phyloP scores from a whole-genome alignment of 2,888 invertebrate species.

The Lymantria dispar region DNA sequence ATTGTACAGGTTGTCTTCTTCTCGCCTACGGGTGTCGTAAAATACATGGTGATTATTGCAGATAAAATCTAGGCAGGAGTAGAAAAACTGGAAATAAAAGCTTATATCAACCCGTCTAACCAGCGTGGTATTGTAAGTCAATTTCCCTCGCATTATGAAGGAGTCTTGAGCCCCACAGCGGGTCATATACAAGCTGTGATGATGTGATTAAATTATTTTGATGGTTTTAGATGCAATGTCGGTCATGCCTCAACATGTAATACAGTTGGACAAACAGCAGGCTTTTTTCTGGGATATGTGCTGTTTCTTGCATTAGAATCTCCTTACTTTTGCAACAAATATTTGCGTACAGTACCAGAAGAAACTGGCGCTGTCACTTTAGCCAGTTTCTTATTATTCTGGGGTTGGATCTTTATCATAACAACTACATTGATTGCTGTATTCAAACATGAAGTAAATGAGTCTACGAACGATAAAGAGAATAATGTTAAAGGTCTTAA shows the following conservation, averaged over 20 bases:
- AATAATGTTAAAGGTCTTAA: slow-evolving; percentile 60
- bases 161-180: too few relatives aligned
- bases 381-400: slow-evolving; percentile 94
- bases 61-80: too few relatives aligned
- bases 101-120: too few relatives aligned
- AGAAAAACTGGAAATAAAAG: too few relatives aligned
- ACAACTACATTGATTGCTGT: slow-evolving; percentile 95
- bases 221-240: slow-evolving; percentile 90
- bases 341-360: slow-evolving; percentile 88
- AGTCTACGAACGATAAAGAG: slow-evolving; percentile 46
- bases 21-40: too few relatives aligned
- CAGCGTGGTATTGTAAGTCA: too few relatives aligned
- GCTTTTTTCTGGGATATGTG: slow-evolving; percentile 98
- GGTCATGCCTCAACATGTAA: slow-evolving; percentile 99
- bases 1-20: too few relatives aligned
- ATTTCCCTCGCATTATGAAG: too few relatives aligned
- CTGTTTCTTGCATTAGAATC: slow-evolving; percentile 98
- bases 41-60: too few relatives aligned
- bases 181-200: too few relatives aligned
- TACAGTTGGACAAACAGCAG: slow-evolving; percentile 98
- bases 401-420: slow-evolving; percentile 95
- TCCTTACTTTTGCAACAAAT: slow-evolving; percentile 96
- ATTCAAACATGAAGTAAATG: slow-evolving; percentile 90
- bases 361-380: slow-evolving; percentile 88
- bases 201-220: background rate